These are phyloP conservation scores for Montifringilla adamsi DNA, from an alignment of 2,113 vertebrate species.

Conservation along the genomic window DNA sequence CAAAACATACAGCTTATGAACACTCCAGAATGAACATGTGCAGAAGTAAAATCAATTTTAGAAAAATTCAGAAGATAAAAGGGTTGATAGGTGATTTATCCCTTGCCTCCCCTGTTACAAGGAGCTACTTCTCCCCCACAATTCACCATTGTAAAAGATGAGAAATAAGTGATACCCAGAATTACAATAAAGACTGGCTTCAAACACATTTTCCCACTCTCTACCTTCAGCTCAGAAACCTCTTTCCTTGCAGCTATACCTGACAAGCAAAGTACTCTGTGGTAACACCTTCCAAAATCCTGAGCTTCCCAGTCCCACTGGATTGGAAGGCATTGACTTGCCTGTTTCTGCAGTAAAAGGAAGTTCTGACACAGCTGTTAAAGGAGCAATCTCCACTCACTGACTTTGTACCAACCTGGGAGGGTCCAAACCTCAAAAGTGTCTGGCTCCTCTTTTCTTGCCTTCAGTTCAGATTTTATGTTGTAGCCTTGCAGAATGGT, in stretches of 20 bases:
- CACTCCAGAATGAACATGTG: neutral
- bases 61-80: neutral
- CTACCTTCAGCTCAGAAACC: neutral
- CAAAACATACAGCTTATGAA: neutral
- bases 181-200: neutral
- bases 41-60: neutral
- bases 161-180: neutral
- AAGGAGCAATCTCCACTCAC: neutral
- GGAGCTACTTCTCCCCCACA: neutral
- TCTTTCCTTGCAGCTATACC: neutral
- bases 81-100: neutral
- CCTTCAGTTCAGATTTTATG: neutral
- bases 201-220: neutral
- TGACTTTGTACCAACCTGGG: neutral
- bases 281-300: neutral
- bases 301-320: neutral
- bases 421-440: neutral
- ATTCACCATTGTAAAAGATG: fast-evolving
- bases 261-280: neutral
- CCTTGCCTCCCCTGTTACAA: neutral
- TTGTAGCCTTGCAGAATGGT: neutral
- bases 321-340: neutral
- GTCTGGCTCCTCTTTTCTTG: neutral
- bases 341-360: neutral
- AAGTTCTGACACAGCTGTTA: neutral